These are phyloP conservation scores for Acrocephalus arundinaceus DNA, from an alignment of 2,113 vertebrate species.

Conservation along the genomic window DNA sequence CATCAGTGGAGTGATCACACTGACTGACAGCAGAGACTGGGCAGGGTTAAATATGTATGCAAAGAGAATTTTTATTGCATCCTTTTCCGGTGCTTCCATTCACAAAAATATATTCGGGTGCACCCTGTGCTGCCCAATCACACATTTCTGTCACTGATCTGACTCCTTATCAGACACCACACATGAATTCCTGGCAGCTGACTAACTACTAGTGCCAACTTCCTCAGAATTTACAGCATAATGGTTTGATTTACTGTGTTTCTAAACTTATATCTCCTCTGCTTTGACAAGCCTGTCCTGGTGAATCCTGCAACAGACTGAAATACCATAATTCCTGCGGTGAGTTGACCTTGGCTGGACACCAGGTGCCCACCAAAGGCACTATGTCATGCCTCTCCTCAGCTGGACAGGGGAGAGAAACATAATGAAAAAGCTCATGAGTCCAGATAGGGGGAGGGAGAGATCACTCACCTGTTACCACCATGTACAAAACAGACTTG, in stretches of 20 bases:
- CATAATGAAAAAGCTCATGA: background rate
- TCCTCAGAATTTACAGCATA: background rate
- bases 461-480: background rate
- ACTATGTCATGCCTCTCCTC: background rate
- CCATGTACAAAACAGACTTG: rapidly evolving
- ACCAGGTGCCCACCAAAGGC: background rate
- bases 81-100: background rate
- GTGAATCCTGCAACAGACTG: background rate
- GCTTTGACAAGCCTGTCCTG: background rate
- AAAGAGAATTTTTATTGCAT: background rate
- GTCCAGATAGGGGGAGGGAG: background rate
- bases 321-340: rapidly evolving
- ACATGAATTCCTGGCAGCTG: background rate
- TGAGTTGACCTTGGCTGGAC: background rate
- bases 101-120: background rate
- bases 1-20: background rate
- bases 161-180: background rate
- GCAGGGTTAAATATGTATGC: background rate
- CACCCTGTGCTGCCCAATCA: background rate
- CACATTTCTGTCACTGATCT: background rate
- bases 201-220: background rate
- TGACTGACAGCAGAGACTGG: background rate
- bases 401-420: background rate
- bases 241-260: background rate
- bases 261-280: background rate